Base-by-base conservation (phyloP, 35 echinoderm and acorn worm genomes). In the Apostichopus parvimensis region DNA sequence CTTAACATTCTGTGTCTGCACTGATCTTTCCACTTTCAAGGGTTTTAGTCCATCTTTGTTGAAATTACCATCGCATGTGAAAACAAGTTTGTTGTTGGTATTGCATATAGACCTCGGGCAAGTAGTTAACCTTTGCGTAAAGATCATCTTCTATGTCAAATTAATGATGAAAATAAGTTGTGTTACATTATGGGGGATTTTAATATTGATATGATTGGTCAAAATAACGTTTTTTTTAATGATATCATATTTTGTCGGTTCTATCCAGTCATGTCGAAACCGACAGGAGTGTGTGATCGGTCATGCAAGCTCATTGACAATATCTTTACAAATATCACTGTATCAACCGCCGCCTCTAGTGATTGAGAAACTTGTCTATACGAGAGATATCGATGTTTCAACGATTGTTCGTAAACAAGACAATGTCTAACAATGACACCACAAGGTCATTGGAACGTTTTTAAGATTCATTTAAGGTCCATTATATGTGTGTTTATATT, bases 71-170 rank as follows among this genome's bases (percentile, higher is more conserved):
- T 52, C 28, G 53, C 79, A 5, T 81, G 1, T 81, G 6, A 81
- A 52, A 6, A 1, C 56, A 52, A 81, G 79, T 81, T 21, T 45
- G 28, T 81, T 53, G 53, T 81, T 81, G 79, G n/a, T 81, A 54
- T 81, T 81, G 52, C 53, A 14, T 3, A 81, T 5, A 81, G 79
- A 53, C 28, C 79, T 34, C 79, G 12, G 4, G 79, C 79, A 54
- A 81, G 79, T 81, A 81, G 53, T 53, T 52, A 9, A 56, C 28
- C 22, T 53, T 45, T 81, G 79, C 56, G 56, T 81, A 81, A 80
- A 34, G 79, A 45, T 81, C 53, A 53, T 5, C 28, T 68, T 17
- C 17, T 68, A 68, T 68, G 64, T 5, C 6, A 34, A 54, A 45
- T 56, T 53, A 81, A 80, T 52, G 13, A 52, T 53, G 79, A 53